Evolutionary conservation across 1,140 invertebrate species (phyloP).

Genomic region (Lepidurus arcticus): DNA sequence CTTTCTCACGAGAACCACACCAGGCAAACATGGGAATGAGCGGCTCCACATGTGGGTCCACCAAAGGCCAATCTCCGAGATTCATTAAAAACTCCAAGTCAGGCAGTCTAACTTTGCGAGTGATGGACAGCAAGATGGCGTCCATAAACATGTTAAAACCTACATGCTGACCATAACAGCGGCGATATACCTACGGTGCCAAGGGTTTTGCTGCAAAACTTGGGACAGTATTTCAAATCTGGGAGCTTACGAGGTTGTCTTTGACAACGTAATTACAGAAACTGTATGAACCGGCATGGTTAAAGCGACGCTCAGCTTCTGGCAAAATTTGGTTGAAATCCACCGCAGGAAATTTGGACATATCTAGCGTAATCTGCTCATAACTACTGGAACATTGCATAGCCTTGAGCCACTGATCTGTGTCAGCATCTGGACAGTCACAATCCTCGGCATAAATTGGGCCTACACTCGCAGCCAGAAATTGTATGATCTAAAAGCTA

Average conservation of each 20-base stretch:
- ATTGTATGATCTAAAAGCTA: conserved; percentile 28
- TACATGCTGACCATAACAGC: conserved; percentile 89
- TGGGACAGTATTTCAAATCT: conserved; percentile 22
- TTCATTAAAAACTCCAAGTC: conserved; percentile 89
- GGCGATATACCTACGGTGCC: conserved; percentile 62
- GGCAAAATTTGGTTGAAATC: conserved; percentile 64
- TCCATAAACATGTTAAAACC: conserved; percentile 96
- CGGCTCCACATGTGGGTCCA: conserved; percentile 47
- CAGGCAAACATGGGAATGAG: conserved; percentile 87
- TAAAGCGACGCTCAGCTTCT: conserved; percentile 58
- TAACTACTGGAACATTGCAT: conserved; percentile 62
- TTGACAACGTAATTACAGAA: conserved; percentile 87
- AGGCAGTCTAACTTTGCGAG: conserved; percentile 74
- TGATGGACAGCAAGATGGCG: conserved; percentile 73
- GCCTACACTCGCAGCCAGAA: conserved; percentile 50
- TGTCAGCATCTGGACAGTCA: conserved; percentile 64
- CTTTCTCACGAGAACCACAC: conserved; percentile 79
- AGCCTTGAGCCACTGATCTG: conserved; percentile 59
- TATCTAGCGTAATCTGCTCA: conserved; percentile 67
- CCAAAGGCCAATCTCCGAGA: conserved; percentile 90
- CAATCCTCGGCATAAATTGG: conserved; percentile 75
- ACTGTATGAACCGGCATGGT: conserved; percentile 69
- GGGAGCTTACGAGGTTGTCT: conserved; percentile 60
- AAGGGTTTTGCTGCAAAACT: conserved; percentile 23
- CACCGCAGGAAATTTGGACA: conserved; percentile 61